These are phyloP conservation scores for Poeciliopsis prolifica DNA, from an alignment of 2,113 vertebrate species.

Conservation along the genomic window DNA sequence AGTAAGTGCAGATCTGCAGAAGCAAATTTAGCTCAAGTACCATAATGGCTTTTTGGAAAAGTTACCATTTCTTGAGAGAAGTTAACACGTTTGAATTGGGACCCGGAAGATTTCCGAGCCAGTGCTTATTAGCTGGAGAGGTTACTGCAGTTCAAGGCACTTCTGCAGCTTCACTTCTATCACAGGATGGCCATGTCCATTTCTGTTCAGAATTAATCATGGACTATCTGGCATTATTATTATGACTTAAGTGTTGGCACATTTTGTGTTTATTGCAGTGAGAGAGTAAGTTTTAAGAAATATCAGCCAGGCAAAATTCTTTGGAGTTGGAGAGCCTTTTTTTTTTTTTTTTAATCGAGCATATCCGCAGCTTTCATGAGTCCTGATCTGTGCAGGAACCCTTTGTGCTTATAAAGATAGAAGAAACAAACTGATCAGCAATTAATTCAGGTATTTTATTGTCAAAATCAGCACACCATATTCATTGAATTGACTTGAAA, in stretches of 20 bases:
- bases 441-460: background rate
- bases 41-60: background rate
- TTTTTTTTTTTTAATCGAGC: no score
- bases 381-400: background rate
- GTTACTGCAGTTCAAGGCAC: background rate
- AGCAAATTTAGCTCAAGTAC: background rate
- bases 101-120: background rate
- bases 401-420: background rate
- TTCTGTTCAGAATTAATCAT: background rate
- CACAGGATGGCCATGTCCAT: background rate
- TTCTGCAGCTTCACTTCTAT: background rate
- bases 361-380: background rate
- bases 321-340: background rate
- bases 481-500: background rate
- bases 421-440: background rate
- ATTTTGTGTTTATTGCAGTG: background rate
- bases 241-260: background rate
- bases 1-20: background rate
- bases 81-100: background rate
- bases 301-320: background rate
- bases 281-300: background rate
- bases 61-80: background rate
- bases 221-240: background rate
- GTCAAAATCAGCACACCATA: background rate
- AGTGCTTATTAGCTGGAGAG: background rate